phyloP scores from a whole-genome alignment of 2,888 invertebrate species.

The Macrosiphum euphorbiae region DNA sequence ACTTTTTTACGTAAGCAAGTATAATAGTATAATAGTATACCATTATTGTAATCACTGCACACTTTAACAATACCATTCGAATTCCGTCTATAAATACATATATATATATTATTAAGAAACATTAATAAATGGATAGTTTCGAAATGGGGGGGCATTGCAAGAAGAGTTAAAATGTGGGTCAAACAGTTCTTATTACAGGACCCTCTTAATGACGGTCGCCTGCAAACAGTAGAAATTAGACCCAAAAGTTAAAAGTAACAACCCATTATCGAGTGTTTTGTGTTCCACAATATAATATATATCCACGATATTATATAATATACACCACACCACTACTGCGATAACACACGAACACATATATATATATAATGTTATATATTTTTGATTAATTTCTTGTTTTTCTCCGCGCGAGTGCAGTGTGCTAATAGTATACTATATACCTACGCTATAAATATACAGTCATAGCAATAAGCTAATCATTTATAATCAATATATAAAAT shows the following conservation, averaged over 20 bases:
- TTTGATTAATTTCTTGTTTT: slow-evolving; percentile 29
- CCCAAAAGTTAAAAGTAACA: slow-evolving; percentile 57
- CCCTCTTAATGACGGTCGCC: slow-evolving; percentile 38
- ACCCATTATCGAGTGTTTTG: slow-evolving; percentile 51
- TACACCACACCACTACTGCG: background rate
- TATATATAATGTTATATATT: background rate
- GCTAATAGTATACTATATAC: background rate
- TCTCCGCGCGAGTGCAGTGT: background rate
- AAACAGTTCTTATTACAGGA: slow-evolving; percentile 48
- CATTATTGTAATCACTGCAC: background rate
- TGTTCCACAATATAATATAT: background rate
- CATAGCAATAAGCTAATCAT: background rate
- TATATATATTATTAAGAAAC: background rate
- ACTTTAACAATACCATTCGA: background rate
- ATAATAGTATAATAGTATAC: background rate
- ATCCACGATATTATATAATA: background rate
- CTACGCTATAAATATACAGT: background rate
- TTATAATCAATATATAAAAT: background rate
- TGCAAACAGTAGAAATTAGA: slow-evolving; percentile 34
- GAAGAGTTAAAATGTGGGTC: slow-evolving; percentile 30
- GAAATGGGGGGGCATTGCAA: background rate
- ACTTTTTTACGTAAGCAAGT: background rate
- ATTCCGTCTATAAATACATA: background rate
- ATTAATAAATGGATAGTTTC: slow-evolving; percentile 19
- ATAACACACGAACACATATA: background rate